A percentile compares a stretch with the other conserved stretches of the same genome.
These are phyloP conservation scores for Montipora capitata DNA, from an alignment of 92 coral and sea anemone genomes.

Conservation along the genomic window DNA sequence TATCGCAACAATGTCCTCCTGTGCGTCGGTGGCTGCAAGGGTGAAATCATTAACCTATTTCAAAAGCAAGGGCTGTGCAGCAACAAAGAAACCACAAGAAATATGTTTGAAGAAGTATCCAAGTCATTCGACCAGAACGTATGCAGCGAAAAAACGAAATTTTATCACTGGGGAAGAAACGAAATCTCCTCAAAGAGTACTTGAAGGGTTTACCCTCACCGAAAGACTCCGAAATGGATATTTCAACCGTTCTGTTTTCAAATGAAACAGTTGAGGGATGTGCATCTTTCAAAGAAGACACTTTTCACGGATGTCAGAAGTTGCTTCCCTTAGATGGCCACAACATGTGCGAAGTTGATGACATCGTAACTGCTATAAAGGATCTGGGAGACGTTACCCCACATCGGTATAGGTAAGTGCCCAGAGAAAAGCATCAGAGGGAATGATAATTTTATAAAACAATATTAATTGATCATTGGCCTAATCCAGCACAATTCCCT, in stretches of 20 bases:
- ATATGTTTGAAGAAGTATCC: background rate
- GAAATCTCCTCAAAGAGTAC: background rate
- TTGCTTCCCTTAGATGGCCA: background rate
- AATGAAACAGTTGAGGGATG: background rate
- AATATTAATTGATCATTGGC: too few species aligned
- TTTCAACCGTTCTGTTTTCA: background rate
- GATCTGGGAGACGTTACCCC: background rate
- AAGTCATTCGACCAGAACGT: background rate
- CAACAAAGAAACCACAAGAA: background rate
- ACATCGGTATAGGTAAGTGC: conserved; percentile 3
- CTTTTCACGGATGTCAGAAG: background rate
- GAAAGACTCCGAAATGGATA: background rate
- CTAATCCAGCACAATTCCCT: too few species aligned
- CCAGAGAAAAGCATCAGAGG: background rate
- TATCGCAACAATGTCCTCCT: conserved; percentile 17
- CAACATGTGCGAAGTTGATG: conserved; percentile 4
- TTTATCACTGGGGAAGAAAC: too few species aligned
- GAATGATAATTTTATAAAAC: background rate
- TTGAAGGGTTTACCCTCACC: background rate
- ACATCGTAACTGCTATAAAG: background rate
- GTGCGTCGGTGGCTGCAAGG: conserved; percentile 17
- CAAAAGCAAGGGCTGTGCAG: conserved; percentile 6
- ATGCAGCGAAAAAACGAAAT: background rate
- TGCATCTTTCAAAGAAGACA: background rate
- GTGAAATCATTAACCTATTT: background rate